Evolutionary conservation across 1,140 invertebrate species (phyloP), one percentile per base, ranked within the genome.

Genomic region (Rhagoletis pomonella): DNA sequence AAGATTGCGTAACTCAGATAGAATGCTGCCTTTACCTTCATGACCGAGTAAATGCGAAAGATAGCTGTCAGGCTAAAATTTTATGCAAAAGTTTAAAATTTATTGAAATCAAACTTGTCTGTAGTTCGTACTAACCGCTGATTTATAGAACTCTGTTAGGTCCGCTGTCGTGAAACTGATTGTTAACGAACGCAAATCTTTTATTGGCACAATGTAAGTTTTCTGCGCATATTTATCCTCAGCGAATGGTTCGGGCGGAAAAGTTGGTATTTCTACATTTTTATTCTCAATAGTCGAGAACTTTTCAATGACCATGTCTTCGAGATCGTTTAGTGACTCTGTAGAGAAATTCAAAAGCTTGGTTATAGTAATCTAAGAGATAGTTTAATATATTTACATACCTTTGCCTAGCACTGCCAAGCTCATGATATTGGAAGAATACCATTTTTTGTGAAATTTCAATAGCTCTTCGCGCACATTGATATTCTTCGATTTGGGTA

Each of bases 401-500:
- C 91, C 91, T 93, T 98, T 98, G 85, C 98, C 98, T 85, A 99
- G 93, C 4, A 99, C 95, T 88, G 96, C 95, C 19, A 99, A 93
- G 58, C 95, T 95, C 98, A 99, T 99, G 47, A 99, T 96, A 93
- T 98, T 98, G 0, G 98, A 95, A 0, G 98, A 99, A 94, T 99
- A 99, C 96, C 96, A 98, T 85, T 96, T 94, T 5, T 96, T 93
- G 94, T 99, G 97, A 93, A 99, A 99, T 89, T 98, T 96, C 0
- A 99, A 93, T 1, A 99, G 93, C 90, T 97, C 97, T 88, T 97
- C 95, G 59, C 98, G 94, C 2, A 98, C 96, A 93, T 97, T 95
- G 14, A 99, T 96, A 2, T 96, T 96, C 88, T 96, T 96, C 88
- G 96, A 93, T 90, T 97, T 97, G 1, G 98, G 98, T 86, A 96